phyloP scores from a whole-genome alignment of 92 coral and sea anemone species.

The Palythoa caribaeorum region DNA sequence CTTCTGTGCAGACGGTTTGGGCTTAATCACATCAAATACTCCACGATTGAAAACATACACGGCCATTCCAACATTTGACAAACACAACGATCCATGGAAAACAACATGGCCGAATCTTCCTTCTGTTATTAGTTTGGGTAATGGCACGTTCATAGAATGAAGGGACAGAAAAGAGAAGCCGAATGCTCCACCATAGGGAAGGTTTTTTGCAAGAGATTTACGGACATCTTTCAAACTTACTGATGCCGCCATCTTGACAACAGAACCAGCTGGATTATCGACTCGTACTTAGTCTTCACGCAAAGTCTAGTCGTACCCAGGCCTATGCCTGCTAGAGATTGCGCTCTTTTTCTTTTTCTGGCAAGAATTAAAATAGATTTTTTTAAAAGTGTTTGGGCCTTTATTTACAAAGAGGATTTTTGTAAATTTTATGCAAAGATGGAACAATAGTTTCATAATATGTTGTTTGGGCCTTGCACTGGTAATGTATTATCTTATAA shows the following conservation, averaged over 20 bases:
- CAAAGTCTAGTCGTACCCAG: neutral
- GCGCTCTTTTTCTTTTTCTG: too few species aligned
- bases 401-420: too few species aligned
- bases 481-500: too few species aligned
- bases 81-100: constrained; percentile 79
- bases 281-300: constrained; percentile 3
- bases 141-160: constrained; percentile 79
- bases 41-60: constrained; percentile 83
- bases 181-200: constrained; percentile 83
- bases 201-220: constrained; percentile 72
- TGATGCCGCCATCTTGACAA: constrained; percentile 61
- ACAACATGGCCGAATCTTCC: constrained; percentile 67
- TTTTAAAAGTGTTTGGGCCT: too few species aligned
- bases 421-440: too few species aligned
- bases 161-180: constrained; percentile 86
- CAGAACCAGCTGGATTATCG: neutral
- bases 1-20: constrained; percentile 70
- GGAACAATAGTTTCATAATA: too few species aligned
- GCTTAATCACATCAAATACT: constrained; percentile 69
- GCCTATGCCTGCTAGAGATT: too few species aligned
- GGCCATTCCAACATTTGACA: constrained; percentile 84
- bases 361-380: too few species aligned
- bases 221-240: constrained; percentile 61
- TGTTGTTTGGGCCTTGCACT: too few species aligned
- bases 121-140: constrained; percentile 66